phyloP scores from a whole-genome alignment of 2,888 invertebrate genomes.

The Metalampra italica region DNA sequence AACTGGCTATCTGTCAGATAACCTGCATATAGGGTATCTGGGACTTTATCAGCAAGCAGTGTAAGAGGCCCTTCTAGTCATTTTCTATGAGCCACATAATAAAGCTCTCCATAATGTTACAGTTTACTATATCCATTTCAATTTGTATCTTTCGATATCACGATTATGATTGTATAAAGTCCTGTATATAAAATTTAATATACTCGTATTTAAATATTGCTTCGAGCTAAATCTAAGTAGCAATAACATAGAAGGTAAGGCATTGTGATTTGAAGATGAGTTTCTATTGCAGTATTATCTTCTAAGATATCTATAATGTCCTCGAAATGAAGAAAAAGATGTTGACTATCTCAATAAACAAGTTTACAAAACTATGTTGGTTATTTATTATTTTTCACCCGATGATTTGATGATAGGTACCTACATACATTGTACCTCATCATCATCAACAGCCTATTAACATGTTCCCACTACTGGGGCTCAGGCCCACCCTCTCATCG shows the following conservation, averaged over 20 bases:
- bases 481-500: too few relatives aligned
- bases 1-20: too few relatives aligned
- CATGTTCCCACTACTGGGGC: too few relatives aligned
- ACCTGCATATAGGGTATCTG: too few relatives aligned
- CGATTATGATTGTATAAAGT: neutral
- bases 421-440: too few relatives aligned
- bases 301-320: slow-evolving; percentile 29
- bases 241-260: slow-evolving; percentile 30
- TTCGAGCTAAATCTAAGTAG: slow-evolving; percentile 32
- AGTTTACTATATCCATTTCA: too few relatives aligned
- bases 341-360: slow-evolving; percentile 51
- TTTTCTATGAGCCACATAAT: too few relatives aligned
- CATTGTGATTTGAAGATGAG: slow-evolving; percentile 28
- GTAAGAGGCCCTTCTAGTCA: too few relatives aligned
- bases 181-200: neutral
- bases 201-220: slow-evolving; percentile 11
- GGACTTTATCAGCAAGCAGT: too few relatives aligned
- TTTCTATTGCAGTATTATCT: slow-evolving; percentile 17
- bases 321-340: slow-evolving; percentile 30
- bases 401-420: neutral
- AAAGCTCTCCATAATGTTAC: too few relatives aligned
- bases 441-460: too few relatives aligned
- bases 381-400: slow-evolving; percentile 2
- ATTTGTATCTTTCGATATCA: neutral
- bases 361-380: slow-evolving; percentile 34